Evolutionary conservation across 2,113 vertebrate species (phyloP), one percentile per base, ranked within the genome.

Genomic region (Corythornis vintsioides): DNA sequence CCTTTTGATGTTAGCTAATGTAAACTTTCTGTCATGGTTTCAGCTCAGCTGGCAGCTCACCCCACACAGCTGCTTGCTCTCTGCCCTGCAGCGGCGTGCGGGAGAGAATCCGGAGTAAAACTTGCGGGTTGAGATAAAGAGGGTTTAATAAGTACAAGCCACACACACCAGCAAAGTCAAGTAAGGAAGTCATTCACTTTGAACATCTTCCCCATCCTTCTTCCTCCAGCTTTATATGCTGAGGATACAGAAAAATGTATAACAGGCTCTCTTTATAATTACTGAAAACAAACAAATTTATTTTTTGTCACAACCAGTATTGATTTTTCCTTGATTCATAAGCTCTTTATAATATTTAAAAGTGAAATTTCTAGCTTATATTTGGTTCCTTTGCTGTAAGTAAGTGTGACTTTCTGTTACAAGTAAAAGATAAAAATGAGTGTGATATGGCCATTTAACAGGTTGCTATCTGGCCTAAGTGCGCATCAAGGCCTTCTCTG

Each of bases 401-500:
- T 79, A 92, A 83, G 83, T 33, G 43, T 63, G 57, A 28, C 47
- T 92, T 94, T 92, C 38, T 73, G 0, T 66, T 76, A 80, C 38
- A 83, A 86, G 13, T 59, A 55, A 77, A 77, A 91, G 67, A 66
- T 66, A 77, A 85, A 86, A 92, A 73, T 63, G 45, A 45, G 50
- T 56, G 55, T 52, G 78, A 85, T 33, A 28, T 73, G 64, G 78
- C 56, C 60, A 66, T 94, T 94, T 88, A 92, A 91, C 56, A 88
- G 79, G 75, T 93, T 93, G 59, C 87, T 90, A 48, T 83, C 60
- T 94, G 72, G 26, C 76, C 85, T 95, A 94, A 95, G 67, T 83
- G 71, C 78, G 95, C 78, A 85, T 93, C 85, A 84, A 77, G 67
- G 52, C 75, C 87, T 89, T 85, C 64, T 92, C 50, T 92, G 71